These are phyloP conservation scores for Noctilio leporinus DNA, from an alignment of 2,113 vertebrate species.

Conservation along the genomic window DNA sequence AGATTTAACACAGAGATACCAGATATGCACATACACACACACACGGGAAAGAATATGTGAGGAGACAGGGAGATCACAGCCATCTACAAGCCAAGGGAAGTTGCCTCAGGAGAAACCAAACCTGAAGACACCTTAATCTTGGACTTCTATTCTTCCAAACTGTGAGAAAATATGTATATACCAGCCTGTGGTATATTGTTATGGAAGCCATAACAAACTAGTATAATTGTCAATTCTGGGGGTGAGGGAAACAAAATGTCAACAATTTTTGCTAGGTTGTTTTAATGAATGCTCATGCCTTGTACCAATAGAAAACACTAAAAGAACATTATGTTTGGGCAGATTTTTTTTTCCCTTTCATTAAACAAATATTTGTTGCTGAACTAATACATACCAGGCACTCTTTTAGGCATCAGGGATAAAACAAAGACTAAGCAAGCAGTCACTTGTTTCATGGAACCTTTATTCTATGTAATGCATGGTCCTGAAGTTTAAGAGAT, in stretches of 20 bases:
- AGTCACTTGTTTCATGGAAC: background rate
- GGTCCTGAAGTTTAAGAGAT: background rate
- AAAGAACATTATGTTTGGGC: background rate
- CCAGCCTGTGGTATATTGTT: background rate
- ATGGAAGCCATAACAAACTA: background rate
- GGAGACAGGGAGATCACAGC: background rate
- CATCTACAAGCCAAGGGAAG: too few relatives aligned
- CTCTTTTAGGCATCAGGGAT: background rate
- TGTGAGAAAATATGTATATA: background rate
- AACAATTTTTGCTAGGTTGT: background rate
- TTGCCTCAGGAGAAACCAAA: background rate
- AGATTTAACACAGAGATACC: background rate
- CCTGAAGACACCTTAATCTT: background rate
- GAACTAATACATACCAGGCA: background rate
- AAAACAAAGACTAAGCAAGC: background rate
- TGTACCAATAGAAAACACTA: background rate
- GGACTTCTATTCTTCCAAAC: background rate
- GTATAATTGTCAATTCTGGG: background rate
- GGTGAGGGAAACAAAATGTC: background rate
- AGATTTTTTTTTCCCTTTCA: background rate
- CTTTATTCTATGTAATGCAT: background rate
- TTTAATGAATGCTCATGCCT: background rate
- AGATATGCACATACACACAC: background rate
- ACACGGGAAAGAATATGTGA: background rate
- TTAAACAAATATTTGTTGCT: background rate